Evolutionary conservation across 2,888 invertebrate genomes (phyloP).

Genomic region (Hipparchia semele): DNA sequence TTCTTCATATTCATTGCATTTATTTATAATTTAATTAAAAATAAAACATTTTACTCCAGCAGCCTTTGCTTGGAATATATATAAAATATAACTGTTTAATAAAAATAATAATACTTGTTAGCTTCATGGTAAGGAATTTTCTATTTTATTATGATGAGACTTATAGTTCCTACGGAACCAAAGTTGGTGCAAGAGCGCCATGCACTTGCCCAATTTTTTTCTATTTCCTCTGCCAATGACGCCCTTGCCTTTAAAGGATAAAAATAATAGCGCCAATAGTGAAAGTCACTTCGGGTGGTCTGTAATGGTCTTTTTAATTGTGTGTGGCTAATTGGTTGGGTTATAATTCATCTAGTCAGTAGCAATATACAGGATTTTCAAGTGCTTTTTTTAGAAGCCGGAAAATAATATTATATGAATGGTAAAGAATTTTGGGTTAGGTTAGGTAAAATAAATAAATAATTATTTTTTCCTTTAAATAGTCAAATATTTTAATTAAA

Average conservation of each 20-base stretch:
- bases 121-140: too few species aligned
- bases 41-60: too few species aligned
- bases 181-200: background rate
- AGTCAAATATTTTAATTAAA: too few species aligned
- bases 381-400: constrained; percentile 1
- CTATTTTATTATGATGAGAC: too few species aligned
- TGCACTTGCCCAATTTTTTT: background rate
- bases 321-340: constrained; percentile 51
- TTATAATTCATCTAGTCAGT: constrained; percentile 44
- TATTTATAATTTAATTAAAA: too few species aligned
- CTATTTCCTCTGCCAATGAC: constrained; percentile 60
- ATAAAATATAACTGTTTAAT: too few species aligned
- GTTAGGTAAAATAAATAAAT: too few species aligned
- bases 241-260: constrained; percentile 60
- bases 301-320: constrained; percentile 47
- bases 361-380: constrained; percentile 14
- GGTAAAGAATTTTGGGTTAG: too few species aligned
- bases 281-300: constrained; percentile 58
- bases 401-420: background rate
- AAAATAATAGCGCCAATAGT: constrained; percentile 64
- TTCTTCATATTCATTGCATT: too few species aligned
- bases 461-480: too few species aligned
- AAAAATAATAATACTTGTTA: too few species aligned
- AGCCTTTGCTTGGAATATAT: too few species aligned
- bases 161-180: background rate